Base-by-base conservation (phyloP, 2,888 invertebrate genomes). In the Glaucopsyche alexis region DNA sequence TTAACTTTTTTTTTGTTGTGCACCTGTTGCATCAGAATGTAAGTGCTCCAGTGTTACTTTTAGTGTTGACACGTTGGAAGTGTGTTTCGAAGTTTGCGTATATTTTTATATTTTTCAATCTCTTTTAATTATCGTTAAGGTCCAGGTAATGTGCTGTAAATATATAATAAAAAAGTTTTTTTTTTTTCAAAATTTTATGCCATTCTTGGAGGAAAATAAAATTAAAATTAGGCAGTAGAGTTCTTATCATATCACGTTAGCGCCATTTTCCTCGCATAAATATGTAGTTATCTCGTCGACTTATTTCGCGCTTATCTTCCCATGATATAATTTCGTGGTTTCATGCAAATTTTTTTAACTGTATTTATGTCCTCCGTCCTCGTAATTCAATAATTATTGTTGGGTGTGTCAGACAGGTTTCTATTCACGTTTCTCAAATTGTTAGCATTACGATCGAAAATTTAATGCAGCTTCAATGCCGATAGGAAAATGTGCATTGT, bases 41-140 rank as follows among this genome's bases (percentile, higher is more conserved):
- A 91, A 92, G 92, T 91, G 85, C 85, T 87, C 86, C 82, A 86
- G 86, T 89, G 87, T 84, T 84, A 85, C 83, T 83, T 77, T 83
- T 76, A 82, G 83, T 83, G 83, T 82, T 85, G 84, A 84, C 84
- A 85, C 83, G 80, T 85, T 87, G 55, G 19, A 60, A 7, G 60
- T 38, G 60, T 13, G 60, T 16, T 29, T 60, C 60, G 29, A 60
- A 38, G 60, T 60, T 85, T 81, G 77, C 76, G 74, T 81, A 82
- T 79, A 79, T 81, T 3, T 79, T 77, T 81, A 84, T 83, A 82
- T 79, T 79, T 78, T 79, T 78, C 80, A 82, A 82, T 84, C 83
- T 83, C 84, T 83, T 84, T 77, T 81, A 85, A 85, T 78, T 79
- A 40, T 72, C 78, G 76, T 73, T 19, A n/a, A 19, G 9, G 55